A percentile compares a stretch with the other conserved stretches of the same genome.
Conservation (phyloP, 2,797 vertebrate genomes). For the Poecilia velifera region DNA sequence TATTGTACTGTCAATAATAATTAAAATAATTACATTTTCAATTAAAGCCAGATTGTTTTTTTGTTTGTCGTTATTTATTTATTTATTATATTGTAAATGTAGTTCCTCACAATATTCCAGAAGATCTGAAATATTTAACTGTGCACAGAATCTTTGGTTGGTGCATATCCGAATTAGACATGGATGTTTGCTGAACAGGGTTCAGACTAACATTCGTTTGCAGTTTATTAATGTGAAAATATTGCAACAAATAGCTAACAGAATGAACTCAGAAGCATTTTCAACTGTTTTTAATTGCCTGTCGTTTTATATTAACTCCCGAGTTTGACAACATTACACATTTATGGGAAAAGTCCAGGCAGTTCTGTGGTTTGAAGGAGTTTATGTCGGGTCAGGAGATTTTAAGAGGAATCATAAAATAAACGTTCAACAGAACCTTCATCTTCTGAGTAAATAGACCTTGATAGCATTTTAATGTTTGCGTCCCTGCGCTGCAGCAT, state of each 20-base stretch:
- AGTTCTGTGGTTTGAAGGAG: not conserved
- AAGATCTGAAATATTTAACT: not conserved
- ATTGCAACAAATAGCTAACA: not conserved
- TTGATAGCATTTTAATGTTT: conserved; percentile 68
- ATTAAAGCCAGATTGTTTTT: not conserved
- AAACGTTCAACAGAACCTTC: not conserved
- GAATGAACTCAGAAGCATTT: not conserved
- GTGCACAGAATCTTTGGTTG: not conserved
- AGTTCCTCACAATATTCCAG: not conserved
- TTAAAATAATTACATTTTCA: not conserved
- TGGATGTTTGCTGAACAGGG: not conserved
- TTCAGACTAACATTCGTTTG: not conserved
- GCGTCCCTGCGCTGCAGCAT: conserved; percentile 47
- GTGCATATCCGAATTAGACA: not conserved
- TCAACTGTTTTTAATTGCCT: not conserved
- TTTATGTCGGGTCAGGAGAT: not conserved
- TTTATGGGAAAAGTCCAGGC: not conserved
- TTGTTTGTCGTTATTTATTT: not conserved
- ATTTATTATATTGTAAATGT: too few species aligned
- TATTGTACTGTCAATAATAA: not conserved
- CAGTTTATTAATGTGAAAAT: not conserved
- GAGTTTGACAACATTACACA: not conserved
- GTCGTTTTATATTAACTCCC: not conserved
- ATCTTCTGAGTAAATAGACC: conserved; percentile 31
- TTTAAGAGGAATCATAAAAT: not conserved